Conservation (phyloP, 2,888 invertebrate species). For the Phalera bucephala region DNA sequence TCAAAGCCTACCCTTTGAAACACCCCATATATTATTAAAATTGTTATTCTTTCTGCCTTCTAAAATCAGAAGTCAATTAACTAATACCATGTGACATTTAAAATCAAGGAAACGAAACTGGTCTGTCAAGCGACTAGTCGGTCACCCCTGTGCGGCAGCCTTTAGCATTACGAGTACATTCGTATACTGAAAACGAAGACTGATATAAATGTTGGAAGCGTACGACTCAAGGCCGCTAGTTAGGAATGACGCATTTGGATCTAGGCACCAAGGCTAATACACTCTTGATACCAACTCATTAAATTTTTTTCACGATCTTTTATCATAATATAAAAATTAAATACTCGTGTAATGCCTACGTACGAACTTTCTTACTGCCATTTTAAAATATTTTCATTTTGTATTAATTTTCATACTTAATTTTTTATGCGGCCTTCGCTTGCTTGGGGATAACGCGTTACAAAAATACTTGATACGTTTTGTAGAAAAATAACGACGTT, state of each 20-base stretch:
- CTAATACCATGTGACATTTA: neutral
- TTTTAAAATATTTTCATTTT: neutral
- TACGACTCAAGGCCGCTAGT: constrained; percentile 22
- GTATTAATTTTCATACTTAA: neutral
- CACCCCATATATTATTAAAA: no score
- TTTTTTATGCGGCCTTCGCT: neutral
- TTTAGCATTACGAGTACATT: constrained; percentile 9
- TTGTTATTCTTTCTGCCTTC: no score
- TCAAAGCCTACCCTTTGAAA: no score
- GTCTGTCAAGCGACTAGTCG: neutral
- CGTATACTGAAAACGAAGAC: constrained; percentile 3
- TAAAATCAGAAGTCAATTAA: no score
- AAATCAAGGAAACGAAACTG: neutral
- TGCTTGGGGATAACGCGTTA: neutral
- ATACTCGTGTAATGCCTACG: neutral
- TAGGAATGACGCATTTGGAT: constrained; percentile 16
- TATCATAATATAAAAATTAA: neutral
- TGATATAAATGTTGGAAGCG: constrained; percentile 31
- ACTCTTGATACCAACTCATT: constrained; percentile 1
- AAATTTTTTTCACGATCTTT: neutral
- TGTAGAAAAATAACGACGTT: no score
- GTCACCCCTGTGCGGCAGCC: neutral
- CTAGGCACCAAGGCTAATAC: constrained; percentile 5
- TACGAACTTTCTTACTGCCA: no score
- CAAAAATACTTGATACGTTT: neutral